A percentile compares a stretch with the other conserved stretches of the same genome.
Evolutionary conservation across 2,797 vertebrate species (phyloP).

Genomic region (Choloepus didactylus): DNA sequence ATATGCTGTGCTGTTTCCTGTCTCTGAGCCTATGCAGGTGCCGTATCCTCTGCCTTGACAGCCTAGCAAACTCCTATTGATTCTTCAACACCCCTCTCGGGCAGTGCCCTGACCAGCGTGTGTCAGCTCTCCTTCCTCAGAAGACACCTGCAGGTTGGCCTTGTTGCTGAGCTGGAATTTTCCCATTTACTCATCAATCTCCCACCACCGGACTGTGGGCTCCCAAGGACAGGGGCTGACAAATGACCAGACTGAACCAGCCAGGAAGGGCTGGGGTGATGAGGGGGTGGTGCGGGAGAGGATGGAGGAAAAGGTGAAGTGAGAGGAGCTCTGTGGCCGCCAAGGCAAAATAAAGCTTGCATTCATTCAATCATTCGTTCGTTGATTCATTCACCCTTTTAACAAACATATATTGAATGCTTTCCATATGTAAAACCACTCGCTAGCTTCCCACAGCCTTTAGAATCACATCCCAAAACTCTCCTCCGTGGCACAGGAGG

Average conservation of each 20-base stretch:
- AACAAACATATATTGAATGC: background rate
- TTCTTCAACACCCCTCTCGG: conserved; percentile 50
- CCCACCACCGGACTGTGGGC: background rate
- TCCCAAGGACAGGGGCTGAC: conserved; percentile 8
- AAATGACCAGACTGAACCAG: background rate
- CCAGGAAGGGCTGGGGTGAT: background rate
- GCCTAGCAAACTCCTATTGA: conserved; percentile 55
- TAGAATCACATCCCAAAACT: background rate
- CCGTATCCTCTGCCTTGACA: background rate
- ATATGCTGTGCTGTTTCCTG: background rate
- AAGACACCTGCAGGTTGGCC: background rate
- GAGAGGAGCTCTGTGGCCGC: background rate
- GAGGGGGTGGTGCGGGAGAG: background rate
- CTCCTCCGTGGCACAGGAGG: background rate
- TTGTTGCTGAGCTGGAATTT: background rate
- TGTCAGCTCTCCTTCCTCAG: background rate
- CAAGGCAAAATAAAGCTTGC: background rate
- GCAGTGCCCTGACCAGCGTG: background rate
- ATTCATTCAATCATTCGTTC: background rate
- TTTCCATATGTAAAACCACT: background rate
- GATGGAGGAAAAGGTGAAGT: background rate
- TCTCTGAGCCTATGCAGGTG: background rate
- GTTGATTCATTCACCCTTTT: background rate
- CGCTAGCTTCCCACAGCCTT: background rate
- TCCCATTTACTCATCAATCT: background rate